Evolutionary conservation across 2,113 vertebrate species (phyloP).

Genomic region (Ammodytes marinus): DNA sequence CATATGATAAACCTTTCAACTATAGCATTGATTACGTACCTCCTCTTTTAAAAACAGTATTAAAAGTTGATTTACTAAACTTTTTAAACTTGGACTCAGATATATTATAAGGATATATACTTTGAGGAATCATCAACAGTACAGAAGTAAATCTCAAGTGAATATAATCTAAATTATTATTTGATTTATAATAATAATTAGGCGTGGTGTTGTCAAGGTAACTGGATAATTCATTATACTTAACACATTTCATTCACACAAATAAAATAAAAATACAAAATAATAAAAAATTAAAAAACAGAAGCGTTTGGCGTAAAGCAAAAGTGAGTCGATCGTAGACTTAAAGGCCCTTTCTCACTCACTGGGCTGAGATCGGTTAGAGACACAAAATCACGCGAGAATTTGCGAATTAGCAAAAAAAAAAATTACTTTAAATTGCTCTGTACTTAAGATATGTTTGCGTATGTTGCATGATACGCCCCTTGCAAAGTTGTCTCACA

Average conservation of each 20-base stretch:
- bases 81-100: slow-evolving; percentile 50
- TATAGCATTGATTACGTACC: slow-evolving; percentile 52
- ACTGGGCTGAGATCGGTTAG: too few relatives aligned
- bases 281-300: slow-evolving; percentile 29
- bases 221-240: slow-evolving; percentile 52
- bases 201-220: slow-evolving; percentile 61
- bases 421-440: too few relatives aligned
- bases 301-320: slow-evolving; percentile 40
- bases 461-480: too few relatives aligned
- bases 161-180: slow-evolving; percentile 65
- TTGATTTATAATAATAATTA: slow-evolving; percentile 58
- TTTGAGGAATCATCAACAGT: slow-evolving; percentile 71
- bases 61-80: slow-evolving; percentile 67
- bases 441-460: too few relatives aligned
- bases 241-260: slow-evolving; percentile 56
- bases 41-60: slow-evolving; percentile 64
- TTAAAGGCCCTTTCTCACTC: too few relatives aligned
- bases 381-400: too few relatives aligned
- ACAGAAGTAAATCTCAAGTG: slow-evolving; percentile 67
- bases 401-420: too few relatives aligned
- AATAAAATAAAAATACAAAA: slow-evolving; percentile 39
- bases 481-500: too few relatives aligned
- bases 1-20: slow-evolving; percentile 55
- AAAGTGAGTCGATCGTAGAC: background rate
- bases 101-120: slow-evolving; percentile 73